Evolutionary conservation across 2,888 invertebrate genomes (phyloP).

Genomic region (Globia sparganii): DNA sequence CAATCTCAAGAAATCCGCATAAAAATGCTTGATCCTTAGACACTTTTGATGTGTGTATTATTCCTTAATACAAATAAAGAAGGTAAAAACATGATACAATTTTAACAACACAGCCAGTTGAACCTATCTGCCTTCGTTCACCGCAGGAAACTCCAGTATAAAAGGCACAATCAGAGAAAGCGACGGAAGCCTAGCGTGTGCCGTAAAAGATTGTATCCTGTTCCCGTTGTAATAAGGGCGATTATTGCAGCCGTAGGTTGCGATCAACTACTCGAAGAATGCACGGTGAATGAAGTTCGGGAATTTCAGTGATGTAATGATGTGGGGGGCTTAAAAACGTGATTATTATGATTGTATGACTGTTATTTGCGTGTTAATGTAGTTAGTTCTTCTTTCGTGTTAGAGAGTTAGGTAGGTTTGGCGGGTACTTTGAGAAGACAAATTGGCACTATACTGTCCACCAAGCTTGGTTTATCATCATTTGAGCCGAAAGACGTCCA

Average conservation of each 20-base stretch:
- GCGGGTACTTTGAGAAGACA: background rate
- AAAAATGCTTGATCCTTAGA: too few relatives aligned
- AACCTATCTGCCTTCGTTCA: conserved; percentile 22
- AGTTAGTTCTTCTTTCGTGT: background rate
- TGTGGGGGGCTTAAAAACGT: background rate
- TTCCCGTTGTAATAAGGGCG: background rate
- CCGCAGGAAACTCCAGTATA: conserved; percentile 32
- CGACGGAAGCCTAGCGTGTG: conserved; percentile 4
- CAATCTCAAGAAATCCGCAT: too few relatives aligned
- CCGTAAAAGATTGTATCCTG: conserved; percentile 27
- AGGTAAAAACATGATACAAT: background rate
- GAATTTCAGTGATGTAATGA: background rate
- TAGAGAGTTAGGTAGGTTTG: background rate
- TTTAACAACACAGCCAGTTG: conserved; percentile 5
- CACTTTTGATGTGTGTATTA: too few relatives aligned
- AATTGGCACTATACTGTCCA: background rate
- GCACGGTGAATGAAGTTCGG: background rate
- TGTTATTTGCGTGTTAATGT: background rate
- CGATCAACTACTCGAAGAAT: conserved; percentile 9
- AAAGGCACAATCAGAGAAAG: conserved; percentile 48
- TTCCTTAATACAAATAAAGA: background rate
- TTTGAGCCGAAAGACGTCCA: background rate
- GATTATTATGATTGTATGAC: background rate
- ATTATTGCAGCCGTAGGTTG: background rate
- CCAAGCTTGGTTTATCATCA: background rate